Percentiles rank a stretch among this genome's conserved stretches.
Evolutionary conservation across 2,113 vertebrate genomes (phyloP).

Genomic region (Chiloscyllium plagiosum): DNA sequence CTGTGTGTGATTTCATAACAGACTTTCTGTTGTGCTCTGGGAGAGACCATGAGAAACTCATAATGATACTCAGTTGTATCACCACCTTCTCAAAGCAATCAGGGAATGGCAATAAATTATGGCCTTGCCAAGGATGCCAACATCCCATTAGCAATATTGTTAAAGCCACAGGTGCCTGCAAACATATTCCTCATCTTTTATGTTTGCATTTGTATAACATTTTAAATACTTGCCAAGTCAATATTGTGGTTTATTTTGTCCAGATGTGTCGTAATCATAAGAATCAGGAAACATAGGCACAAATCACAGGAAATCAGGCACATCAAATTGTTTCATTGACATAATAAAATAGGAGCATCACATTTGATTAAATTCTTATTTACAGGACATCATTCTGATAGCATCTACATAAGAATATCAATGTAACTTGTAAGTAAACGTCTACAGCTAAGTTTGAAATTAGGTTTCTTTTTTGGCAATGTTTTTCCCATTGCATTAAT

Average conservation of each 20-base stretch:
- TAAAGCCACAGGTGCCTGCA: not conserved
- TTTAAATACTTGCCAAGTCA: not conserved
- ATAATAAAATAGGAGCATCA: not conserved
- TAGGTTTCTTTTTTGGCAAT: not conserved
- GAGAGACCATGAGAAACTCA: not conserved
- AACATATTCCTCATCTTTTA: not conserved
- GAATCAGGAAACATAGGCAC: not conserved
- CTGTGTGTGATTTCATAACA: not conserved
- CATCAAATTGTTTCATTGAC: not conserved
- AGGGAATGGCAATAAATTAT: not conserved
- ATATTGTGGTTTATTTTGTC: not conserved
- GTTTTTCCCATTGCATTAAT: not conserved
- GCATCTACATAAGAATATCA: not conserved
- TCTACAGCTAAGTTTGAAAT: not conserved
- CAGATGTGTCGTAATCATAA: not conserved
- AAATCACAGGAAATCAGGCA: not conserved
- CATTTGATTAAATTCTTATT: too few relatives aligned
- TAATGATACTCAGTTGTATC: not conserved
- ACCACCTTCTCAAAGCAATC: not conserved
- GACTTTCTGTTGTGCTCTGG: not conserved
- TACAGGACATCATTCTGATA: not conserved
- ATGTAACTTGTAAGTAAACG: conserved; percentile 6
- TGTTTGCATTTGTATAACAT: not conserved
- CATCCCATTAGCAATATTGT: not conserved
- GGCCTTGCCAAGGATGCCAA: not conserved